Evolutionary conservation across 2,113 vertebrate genomes (phyloP), one percentile per base, ranked within the genome.

Genomic region (Atherinomorus stipes): DNA sequence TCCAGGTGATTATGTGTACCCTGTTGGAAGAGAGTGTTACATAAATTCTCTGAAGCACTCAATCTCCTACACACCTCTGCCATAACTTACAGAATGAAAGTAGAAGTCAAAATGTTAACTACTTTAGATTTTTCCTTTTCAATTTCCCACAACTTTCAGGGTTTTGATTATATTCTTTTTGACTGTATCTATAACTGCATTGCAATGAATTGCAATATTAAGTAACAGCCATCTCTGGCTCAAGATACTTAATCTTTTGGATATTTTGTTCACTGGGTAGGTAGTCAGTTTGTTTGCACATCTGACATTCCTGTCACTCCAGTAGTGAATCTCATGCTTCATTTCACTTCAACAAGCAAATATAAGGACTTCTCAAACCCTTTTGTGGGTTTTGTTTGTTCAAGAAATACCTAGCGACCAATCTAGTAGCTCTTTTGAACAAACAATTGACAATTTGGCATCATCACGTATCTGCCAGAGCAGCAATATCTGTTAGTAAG

Each of bases 1-100:
- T 99, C 98, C 98, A 99, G 8, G 98, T 98, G 87, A 98, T 93
- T 79, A 99, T 94, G 57, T 97, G 98, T 88, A 98, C 91, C 91
- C 98, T 99, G 92, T 49, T 26, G 72, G 78, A 61, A 84, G 74
- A 83, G 31, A 4, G 11, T 5, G 22, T 68, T 66, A 71, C 7
- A 22, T 54, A 71, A 74, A 45, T 50, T 58, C 22, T 70, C 19
- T 25, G 6, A 50, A 65, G 42, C 70, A 16, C 54, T 65, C 11
- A 22, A n/a, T 71, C 40, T 49, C 63, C 57, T 28, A 21, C 50
- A 58, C 26, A 72, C 37, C 38, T 69, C 23, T 45, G 16, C 71
- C 22, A 61, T 8, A 45, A 66, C 51, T 37, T 31, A n/a, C 7
- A 50, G 64, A n/a, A 13, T 18, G n/a, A 56, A 64, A 38, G 51